These are phyloP conservation scores for Scylla paramamosain DNA, from an alignment of 1,140 invertebrate species.

Conservation along the genomic window DNA sequence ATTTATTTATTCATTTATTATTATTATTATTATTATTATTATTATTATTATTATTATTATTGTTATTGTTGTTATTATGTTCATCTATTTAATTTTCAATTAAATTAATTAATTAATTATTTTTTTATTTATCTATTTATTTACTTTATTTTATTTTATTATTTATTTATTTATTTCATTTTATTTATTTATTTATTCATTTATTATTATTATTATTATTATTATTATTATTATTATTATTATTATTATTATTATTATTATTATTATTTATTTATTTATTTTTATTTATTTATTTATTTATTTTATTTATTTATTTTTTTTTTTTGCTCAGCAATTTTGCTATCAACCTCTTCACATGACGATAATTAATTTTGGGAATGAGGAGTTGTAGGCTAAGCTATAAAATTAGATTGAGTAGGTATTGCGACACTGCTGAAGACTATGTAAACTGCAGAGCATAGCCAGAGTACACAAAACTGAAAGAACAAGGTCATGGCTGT, in stretches of 20 bases:
- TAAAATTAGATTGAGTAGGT: too few species aligned
- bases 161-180: neutral
- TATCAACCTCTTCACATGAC: neutral
- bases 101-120: too few species aligned
- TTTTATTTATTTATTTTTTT: neutral
- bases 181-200: neutral
- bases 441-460: too few species aligned
- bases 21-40: slow-evolving; percentile 10
- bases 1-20: too few species aligned
- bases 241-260: neutral
- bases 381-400: too few species aligned
- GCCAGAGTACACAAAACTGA: too few species aligned
- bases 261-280: neutral
- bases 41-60: slow-evolving; percentile 10
- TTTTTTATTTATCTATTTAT: neutral
- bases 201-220: neutral
- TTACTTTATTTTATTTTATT: neutral
- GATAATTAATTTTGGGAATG: neutral
- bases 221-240: neutral
- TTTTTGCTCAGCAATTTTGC: neutral
- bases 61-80: neutral
- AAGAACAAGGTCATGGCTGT: too few species aligned
- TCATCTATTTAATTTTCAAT: too few species aligned
- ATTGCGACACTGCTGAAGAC: too few species aligned
- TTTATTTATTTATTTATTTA: neutral